phyloP scores from a whole-genome alignment of 2,888 invertebrate species.

The Drosophila percnosoma region DNA sequence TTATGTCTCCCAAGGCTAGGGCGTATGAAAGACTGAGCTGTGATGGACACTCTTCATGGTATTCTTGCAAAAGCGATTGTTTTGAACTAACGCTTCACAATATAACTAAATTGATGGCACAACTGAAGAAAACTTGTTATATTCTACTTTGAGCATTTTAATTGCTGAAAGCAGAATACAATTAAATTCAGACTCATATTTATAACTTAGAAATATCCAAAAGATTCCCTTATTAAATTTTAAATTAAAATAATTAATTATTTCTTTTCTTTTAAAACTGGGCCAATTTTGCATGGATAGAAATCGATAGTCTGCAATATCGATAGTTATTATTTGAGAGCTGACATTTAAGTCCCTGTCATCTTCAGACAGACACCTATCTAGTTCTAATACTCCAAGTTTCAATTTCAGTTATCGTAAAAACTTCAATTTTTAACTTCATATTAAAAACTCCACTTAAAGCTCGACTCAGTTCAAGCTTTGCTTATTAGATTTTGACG shows the following conservation, averaged over 20 bases:
- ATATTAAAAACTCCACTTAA: not conserved
- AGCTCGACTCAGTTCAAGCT: not conserved
- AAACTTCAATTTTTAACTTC: not conserved
- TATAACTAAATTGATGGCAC: not conserved
- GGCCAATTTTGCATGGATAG: not conserved
- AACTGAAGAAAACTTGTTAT: not conserved
- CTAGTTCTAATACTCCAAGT: not conserved
- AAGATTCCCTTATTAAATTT: not conserved
- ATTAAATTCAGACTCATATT: not conserved
- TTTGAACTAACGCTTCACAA: not conserved
- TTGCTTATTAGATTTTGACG: not conserved
- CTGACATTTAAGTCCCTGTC: not conserved
- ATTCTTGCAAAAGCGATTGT: not conserved
- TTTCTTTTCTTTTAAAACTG: not conserved
- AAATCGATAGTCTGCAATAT: not conserved
- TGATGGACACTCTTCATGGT: conserved; percentile 43
- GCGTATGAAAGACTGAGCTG: conserved; percentile 2
- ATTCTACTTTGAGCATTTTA: not conserved
- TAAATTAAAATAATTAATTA: too few species aligned
- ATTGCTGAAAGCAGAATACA: not conserved
- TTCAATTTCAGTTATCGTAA: not conserved
- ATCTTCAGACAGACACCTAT: not conserved
- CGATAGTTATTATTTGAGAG: not conserved
- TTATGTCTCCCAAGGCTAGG: not conserved
- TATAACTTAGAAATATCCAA: not conserved